Base-by-base conservation (phyloP, 2,797 vertebrate species). In the Chloroceryle inda region DNA sequence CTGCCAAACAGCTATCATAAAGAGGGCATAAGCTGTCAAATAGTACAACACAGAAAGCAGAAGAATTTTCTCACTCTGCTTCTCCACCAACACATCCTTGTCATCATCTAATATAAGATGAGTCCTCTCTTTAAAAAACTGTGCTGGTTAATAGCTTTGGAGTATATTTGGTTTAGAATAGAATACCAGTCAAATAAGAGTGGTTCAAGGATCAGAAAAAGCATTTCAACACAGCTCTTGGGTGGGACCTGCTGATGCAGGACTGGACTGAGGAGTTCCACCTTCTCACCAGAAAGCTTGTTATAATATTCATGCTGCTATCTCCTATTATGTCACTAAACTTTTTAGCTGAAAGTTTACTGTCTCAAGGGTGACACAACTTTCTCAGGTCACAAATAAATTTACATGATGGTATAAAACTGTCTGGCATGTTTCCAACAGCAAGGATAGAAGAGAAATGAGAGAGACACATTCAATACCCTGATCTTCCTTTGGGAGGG, bases 301-400 rank as follows among this genome's bases (percentile, higher is more conserved):
- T 49, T 52, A 27, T 24, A 73, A 45, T 20, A 89, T 22, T 45
- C 27, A 71, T 52, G 21, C 15, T 31, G 21, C 4, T 31, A 35
- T 37, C 69, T 82, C n/a, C 31, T 69, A 45, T 63, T 88, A 72
- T 29, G 20, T 53, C 89, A 86, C 33, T 67, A 35, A 86, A 79
- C 69, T 52, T 94, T 73, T 76, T 31, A 84, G 66, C 19, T 75
- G 31, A 37, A 94, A 85, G 83, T 82, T 84, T 92, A 67, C 67
- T 35, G 44, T 38, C 79, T 86, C 85, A 92, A 91, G 80, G 61
- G 71, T 76, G 49, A 84, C 52, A 79, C 11, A 85, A 89, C 76
- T 92, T 88, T 90, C 59, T 85, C 59, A 50, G 80, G 69, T 88
- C 86, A 91, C 64, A 87, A 92, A 92, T 92, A 96, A 79, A 95